Evolutionary conservation across 64 coral and sea anemone genomes (phyloP), one percentile per base, ranked within the genome.

Genomic region (Pocillopora verrucosa): DNA sequence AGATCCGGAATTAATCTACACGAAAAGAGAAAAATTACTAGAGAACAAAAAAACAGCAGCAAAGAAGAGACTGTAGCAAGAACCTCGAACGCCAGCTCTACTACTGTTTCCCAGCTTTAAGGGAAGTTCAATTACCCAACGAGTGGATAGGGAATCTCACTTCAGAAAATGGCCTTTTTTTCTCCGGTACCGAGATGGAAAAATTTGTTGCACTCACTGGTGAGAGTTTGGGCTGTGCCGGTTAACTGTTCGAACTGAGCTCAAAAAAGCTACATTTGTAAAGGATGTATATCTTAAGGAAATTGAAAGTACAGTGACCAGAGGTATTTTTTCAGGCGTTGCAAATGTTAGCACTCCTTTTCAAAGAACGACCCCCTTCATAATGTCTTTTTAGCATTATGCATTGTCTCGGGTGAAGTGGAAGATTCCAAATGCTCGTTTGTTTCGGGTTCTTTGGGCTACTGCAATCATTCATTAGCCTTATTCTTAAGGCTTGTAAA

Each of bases 401-500:
- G 36, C 35, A 79, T 89, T 79, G 36, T 89, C 19, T 45, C 87
- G 24, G 87, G 58, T 34, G 36, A 89, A 65, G 87, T 89, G 3
- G 13, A 59, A 75, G 16, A 87, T 75, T 74, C 85, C 26, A 57
- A 58, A 30, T 87, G 57, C 24, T 75, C 85, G 15, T 87, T 72
- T 76, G 85, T 87, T 25, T 72, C 72, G 38, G 85, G 85, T 35
- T 59, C 38, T 26, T 65, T 58, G 17, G 88, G 88, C 4, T 69
- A 80, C 26, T 89, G 64, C 45, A 80, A 80, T 34, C 76, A 89
- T 89, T 70, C 82, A 58, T 38, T 90, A 83, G 89, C 63, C 11
- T 72, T 89, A 57, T 80, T 89, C 30, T 30, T 30, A 30, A 30
- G 30, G 30, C 30, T 30, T 30, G 30, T 30, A 30, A 30, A 30